Base-by-base conservation (phyloP, 1,140 invertebrate species). In the Trinorchestia longiramus region DNA sequence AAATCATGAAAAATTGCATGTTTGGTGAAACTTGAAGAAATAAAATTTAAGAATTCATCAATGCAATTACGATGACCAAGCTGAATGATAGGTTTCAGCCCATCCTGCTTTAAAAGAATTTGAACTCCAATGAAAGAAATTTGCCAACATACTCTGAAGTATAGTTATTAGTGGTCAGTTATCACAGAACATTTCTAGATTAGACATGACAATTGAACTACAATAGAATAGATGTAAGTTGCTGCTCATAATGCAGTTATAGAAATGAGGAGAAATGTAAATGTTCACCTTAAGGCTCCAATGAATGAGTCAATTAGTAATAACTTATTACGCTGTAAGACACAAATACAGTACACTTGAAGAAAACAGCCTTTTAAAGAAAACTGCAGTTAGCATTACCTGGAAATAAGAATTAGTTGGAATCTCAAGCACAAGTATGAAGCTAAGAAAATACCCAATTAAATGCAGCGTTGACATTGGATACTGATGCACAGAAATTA, bases 231-330 rank as follows among this genome's bases (percentile, higher is more conserved):
- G 28, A 77, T 40, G 95, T 95, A 40, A 95, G 95, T 62, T 95
- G 4, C 42, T 44, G 95, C 43, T 95, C 47, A 95, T 57, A 57
- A 95, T 47, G 87, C 40, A 95, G 43, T 91, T 42, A 95, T 43
- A 87, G 28, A 95, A 43, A 95, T 36, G 57, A 42, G 62, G n/a
- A 95, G 87, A 41, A n/a, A 95, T 19, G 45, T 53, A 95, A 77
- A 77, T 77, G 62, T 77, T 77, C 62, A 77, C 62, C 62, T 77
- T 28, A 77, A 77, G 62, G 28, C 62, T 77, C 62, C 62, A 77
- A 77, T 36, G 15, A 15, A 15, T 23, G 1, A 77, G 28, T 23
- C 11, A 77, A 77, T 77, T 77, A 77, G 62, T 36, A 77, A 77
- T 3, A 3, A 23, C 1, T 77, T 36, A 77, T 77, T 23, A 77